phyloP scores from a whole-genome alignment of 2,113 vertebrate species.

The Microcebus tavaratra region DNA sequence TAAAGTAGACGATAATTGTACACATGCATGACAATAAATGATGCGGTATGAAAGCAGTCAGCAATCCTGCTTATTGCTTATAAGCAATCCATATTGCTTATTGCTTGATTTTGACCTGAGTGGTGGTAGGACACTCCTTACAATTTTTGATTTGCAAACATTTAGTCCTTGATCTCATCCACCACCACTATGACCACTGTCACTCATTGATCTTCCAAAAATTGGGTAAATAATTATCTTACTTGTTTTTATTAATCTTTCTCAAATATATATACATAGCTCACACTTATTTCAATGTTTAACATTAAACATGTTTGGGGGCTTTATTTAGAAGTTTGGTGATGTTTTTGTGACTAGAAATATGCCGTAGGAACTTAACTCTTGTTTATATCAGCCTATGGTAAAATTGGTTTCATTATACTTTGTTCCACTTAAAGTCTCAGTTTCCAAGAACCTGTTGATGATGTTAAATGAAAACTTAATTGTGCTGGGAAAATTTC shows the following conservation, averaged over 20 bases:
- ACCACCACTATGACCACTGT: background rate
- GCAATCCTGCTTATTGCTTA: background rate
- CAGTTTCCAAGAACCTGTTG: background rate
- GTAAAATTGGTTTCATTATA: background rate
- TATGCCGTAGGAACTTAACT: background rate
- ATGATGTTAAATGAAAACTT: background rate
- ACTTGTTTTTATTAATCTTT: background rate
- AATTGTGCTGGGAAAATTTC: background rate
- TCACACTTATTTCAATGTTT: background rate
- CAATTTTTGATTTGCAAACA: background rate
- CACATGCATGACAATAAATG: background rate
- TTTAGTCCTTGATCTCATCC: background rate
- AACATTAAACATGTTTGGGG: background rate
- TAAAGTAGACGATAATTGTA: background rate
- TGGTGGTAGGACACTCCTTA: background rate
- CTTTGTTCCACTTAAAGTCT: background rate
- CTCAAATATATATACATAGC: background rate
- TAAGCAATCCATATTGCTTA: background rate
- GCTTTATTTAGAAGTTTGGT: background rate
- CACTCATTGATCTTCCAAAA: background rate
- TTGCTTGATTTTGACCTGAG: background rate
- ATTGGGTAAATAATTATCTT: background rate
- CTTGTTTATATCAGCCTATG: background rate
- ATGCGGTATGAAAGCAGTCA: background rate
- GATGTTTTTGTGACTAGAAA: background rate